phyloP scores from a whole-genome alignment of 1,140 invertebrate species.

The Ditylenchus dipsaci region DNA sequence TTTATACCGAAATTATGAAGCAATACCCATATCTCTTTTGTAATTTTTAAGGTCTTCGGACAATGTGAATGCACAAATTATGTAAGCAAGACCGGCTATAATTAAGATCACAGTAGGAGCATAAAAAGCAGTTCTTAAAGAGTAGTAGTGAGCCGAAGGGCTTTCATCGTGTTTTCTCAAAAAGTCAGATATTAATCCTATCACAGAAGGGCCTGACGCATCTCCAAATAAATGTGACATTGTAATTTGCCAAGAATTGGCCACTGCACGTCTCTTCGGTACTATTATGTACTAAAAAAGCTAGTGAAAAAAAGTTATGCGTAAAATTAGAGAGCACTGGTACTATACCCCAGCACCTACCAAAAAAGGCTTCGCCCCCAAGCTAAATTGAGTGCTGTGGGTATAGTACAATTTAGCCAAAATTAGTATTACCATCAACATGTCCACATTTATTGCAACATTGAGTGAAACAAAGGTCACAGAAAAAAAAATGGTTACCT shows the following conservation, averaged over 20 bases:
- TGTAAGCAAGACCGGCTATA: conserved; percentile 16
- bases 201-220: conserved; percentile 40
- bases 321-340: too few species aligned
- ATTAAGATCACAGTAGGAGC: conserved; percentile 28
- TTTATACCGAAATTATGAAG: too few species aligned
- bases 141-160: conserved; percentile 10
- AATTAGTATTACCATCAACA: conserved; percentile 69
- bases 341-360: too few species aligned
- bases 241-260: conserved; percentile 80
- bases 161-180: conserved; percentile 4
- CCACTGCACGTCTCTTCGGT: conserved; percentile 81
- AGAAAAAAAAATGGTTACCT: conserved; percentile 63
- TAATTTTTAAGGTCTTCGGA: too few species aligned
- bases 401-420: not conserved
- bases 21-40: too few species aligned
- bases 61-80: too few species aligned
- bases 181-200: conserved; percentile 30
- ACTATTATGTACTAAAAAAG: conserved; percentile 49
- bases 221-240: conserved; percentile 41
- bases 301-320: too few species aligned
- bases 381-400: too few species aligned
- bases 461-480: conserved; percentile 77
- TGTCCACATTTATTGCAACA: conserved; percentile 96
- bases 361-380: too few species aligned
- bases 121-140: conserved; percentile 33